phyloP scores from a whole-genome alignment of 2,113 vertebrate genomes.

The Clarias batrachus region DNA sequence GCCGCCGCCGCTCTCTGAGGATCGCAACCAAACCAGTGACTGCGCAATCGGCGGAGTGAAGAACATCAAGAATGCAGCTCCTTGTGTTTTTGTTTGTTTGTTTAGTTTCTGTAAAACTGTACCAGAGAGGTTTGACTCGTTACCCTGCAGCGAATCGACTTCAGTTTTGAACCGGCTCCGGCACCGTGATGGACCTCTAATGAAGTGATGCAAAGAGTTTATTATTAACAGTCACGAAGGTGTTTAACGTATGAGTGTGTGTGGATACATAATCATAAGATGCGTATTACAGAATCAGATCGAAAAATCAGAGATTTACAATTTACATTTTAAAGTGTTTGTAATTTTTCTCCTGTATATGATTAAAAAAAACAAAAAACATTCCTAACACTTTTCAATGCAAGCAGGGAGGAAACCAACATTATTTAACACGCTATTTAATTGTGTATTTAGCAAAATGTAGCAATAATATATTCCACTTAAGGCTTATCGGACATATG shows the following conservation, averaged over 20 bases:
- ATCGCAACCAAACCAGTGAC: background rate
- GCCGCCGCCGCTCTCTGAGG: slow-evolving; percentile 64
- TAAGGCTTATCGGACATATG: background rate
- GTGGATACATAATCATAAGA: slow-evolving; percentile 11
- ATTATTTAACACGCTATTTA: slow-evolving; percentile 45
- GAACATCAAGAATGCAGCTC: background rate
- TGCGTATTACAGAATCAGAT: background rate
- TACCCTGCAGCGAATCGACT: background rate
- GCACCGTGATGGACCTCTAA: background rate
- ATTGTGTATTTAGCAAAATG: slow-evolving; percentile 54
- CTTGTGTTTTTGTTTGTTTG: background rate
- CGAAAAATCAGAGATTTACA: background rate
- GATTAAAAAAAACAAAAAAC: too few species aligned
- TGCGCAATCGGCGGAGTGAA: background rate
- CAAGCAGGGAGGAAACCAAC: background rate
- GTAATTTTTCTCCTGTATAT: background rate
- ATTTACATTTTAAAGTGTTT: background rate
- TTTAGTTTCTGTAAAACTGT: background rate
- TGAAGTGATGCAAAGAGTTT: background rate
- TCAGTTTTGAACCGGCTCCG: background rate
- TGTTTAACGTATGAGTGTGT: background rate
- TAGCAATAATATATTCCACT: slow-evolving; percentile 65
- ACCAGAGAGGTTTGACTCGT: background rate
- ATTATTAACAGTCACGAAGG: background rate
- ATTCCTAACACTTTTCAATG: background rate